Conservation (phyloP, 2,797 vertebrate genomes). For the Lates japonicus region DNA sequence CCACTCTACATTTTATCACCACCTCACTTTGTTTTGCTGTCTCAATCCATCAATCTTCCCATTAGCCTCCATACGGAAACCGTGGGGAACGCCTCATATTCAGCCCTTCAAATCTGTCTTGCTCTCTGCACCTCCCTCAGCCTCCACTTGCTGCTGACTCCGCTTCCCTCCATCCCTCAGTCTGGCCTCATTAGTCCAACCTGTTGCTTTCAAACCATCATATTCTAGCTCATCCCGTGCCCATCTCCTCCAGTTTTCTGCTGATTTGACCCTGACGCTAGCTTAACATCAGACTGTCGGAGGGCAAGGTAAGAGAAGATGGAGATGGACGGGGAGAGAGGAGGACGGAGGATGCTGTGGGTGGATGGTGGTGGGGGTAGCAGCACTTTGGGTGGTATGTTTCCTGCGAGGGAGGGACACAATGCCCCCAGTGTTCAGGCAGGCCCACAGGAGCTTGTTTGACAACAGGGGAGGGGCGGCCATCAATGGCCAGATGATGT, state of each 20-base stretch:
- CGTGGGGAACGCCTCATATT: conserved; percentile 88
- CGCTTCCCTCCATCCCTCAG: conserved; percentile 38
- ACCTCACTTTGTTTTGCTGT: conserved; percentile 88
- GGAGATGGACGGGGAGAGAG: conserved; percentile 41
- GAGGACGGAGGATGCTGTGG: conserved; percentile 79
- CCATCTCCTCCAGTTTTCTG: neutral
- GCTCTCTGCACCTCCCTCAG: conserved; percentile 61
- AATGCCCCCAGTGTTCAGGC: conserved; percentile 93
- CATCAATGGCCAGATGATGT: conserved; percentile 93
- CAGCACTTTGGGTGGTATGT: conserved; percentile 98
- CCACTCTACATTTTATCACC: conserved; percentile 87
- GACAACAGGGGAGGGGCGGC: conserved; percentile 97
- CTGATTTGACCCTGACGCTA: neutral
- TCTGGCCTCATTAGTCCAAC: conserved; percentile 42
- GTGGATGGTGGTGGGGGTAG: conserved; percentile 77
- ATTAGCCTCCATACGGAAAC: conserved; percentile 93
- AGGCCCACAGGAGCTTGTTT: conserved; percentile 91
- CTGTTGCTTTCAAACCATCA: conserved; percentile 36
- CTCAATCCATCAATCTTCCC: conserved; percentile 97
- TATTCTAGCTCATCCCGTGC: neutral
- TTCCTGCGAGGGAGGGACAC: conserved; percentile 85
- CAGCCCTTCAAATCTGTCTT: conserved; percentile 84
- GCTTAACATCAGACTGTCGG: conserved; percentile 15
- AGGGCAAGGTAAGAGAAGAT: conserved; percentile 17
- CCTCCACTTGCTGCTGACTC: conserved; percentile 84